Evolutionary conservation across 2,888 invertebrate genomes (phyloP).

Genomic region (Tipula lateralis): DNA sequence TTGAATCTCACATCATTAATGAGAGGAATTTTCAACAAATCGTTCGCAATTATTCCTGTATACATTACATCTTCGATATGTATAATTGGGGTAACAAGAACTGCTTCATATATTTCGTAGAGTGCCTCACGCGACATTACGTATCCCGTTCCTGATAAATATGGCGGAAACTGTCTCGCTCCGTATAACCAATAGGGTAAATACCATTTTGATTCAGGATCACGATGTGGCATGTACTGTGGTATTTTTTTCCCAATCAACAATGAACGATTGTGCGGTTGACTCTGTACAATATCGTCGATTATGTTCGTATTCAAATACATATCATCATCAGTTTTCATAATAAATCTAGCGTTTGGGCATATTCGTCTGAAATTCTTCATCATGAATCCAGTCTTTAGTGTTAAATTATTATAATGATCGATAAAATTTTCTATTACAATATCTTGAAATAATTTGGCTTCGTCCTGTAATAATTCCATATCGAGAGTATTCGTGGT

Average conservation of each 20-base stretch:
- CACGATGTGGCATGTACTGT: conserved; percentile 56
- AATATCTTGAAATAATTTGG: conserved; percentile 55
- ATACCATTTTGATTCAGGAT: conserved; percentile 62
- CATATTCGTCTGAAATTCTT: conserved; percentile 57
- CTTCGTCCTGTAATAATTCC: conserved; percentile 48
- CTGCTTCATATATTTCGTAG: conserved; percentile 45
- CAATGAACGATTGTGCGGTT: conserved; percentile 44
- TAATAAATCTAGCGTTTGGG: conserved; percentile 51
- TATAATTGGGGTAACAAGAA: conserved; percentile 56
- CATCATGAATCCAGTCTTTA: conserved; percentile 62
- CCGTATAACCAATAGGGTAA: conserved; percentile 56
- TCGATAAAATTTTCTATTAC: conserved; percentile 59
- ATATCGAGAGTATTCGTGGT: conserved; percentile 40
- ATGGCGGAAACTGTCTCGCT: conserved; percentile 56
- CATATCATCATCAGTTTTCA: conserved; percentile 62
- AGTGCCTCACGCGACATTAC: conserved; percentile 40
- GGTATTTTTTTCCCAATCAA: conserved; percentile 56
- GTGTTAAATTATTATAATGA: conserved; percentile 61
- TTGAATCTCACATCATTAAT: conserved; percentile 56
- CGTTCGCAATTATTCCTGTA: conserved; percentile 63
- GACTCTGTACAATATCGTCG: conserved; percentile 42
- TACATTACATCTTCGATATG: conserved; percentile 68
- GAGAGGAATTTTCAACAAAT: conserved; percentile 51
- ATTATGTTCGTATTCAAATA: conserved; percentile 56
- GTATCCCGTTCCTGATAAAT: conserved; percentile 68